Percentiles rank a stretch among this genome's conserved stretches.
Conservation (phyloP, 2,113 vertebrate genomes). For the Anolis sagrei region DNA sequence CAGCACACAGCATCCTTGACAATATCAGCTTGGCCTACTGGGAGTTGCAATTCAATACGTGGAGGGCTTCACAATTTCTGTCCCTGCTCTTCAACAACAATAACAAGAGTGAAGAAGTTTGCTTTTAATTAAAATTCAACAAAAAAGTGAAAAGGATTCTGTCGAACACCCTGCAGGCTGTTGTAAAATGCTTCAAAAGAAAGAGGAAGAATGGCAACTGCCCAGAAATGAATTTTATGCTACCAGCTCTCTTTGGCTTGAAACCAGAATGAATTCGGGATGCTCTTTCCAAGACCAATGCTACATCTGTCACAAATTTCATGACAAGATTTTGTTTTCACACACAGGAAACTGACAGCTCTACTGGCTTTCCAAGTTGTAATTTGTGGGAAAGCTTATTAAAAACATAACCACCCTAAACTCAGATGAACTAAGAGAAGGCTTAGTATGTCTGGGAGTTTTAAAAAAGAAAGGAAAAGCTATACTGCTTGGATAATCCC, state of each 20-base stretch:
- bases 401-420: constrained; percentile 32
- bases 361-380: constrained; percentile 25
- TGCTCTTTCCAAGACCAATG: constrained; percentile 49
- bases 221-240: constrained; percentile 23
- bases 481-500: constrained; percentile 17
- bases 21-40: too few species aligned
- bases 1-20: neutral
- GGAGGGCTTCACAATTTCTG: too few species aligned
- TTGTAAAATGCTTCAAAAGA: neutral
- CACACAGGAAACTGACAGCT: constrained; percentile 21
- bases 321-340: constrained; percentile 33
- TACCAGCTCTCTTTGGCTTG: constrained; percentile 42
- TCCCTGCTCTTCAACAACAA: neutral
- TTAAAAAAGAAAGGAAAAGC: neutral
- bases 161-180: neutral
- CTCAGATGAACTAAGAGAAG: constrained; percentile 12
- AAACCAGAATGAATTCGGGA: constrained; percentile 56
- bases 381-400: constrained; percentile 2
- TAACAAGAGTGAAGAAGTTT: neutral
- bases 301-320: constrained; percentile 40
- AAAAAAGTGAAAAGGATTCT: neutral
- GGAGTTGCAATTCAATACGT: too few species aligned
- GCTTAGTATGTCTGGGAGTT: neutral
- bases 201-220: constrained; percentile 8
- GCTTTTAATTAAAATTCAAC: neutral